These are phyloP conservation scores for Lapara coniferarum DNA, from an alignment of 2,888 invertebrate species.

Conservation along the genomic window DNA sequence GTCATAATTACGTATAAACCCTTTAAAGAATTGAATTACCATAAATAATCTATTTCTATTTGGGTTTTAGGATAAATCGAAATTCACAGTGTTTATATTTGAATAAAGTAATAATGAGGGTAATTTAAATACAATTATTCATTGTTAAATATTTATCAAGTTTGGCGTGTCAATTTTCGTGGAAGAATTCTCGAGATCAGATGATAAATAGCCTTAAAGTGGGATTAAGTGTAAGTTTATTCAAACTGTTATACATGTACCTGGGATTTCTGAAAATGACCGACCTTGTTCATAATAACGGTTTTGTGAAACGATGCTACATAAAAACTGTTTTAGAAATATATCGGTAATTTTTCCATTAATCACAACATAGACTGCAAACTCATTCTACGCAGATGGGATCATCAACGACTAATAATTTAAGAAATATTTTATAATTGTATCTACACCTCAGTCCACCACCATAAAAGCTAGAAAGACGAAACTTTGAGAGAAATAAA, in stretches of 20 bases:
- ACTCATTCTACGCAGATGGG: too few species aligned
- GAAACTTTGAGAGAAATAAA: too few species aligned
- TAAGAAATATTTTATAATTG: too few species aligned
- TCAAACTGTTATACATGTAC: not conserved
- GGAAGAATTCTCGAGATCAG: not conserved
- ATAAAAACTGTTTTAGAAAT: too few species aligned
- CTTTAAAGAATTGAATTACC: not conserved
- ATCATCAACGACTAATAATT: too few species aligned
- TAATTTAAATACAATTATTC: constrained; percentile 3
- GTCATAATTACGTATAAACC: not conserved
- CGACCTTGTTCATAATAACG: not conserved
- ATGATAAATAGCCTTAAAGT: not conserved
- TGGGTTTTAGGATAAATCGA: not conserved
- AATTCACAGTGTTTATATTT: not conserved
- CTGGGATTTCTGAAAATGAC: not conserved
- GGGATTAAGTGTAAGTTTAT: not conserved
- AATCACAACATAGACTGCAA: too few species aligned
- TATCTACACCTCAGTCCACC: too few species aligned
- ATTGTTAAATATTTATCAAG: not conserved
- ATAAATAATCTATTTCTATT: not conserved
- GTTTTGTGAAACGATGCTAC: too few species aligned
- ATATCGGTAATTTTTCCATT: too few species aligned
- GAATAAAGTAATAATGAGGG: not conserved
- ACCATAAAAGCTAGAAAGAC: too few species aligned
- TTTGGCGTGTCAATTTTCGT: not conserved